Percentiles rank a stretch among this genome's conserved stretches.
phyloP scores from a whole-genome alignment of 2,113 vertebrate genomes.

The Mastomys natalensis region DNA sequence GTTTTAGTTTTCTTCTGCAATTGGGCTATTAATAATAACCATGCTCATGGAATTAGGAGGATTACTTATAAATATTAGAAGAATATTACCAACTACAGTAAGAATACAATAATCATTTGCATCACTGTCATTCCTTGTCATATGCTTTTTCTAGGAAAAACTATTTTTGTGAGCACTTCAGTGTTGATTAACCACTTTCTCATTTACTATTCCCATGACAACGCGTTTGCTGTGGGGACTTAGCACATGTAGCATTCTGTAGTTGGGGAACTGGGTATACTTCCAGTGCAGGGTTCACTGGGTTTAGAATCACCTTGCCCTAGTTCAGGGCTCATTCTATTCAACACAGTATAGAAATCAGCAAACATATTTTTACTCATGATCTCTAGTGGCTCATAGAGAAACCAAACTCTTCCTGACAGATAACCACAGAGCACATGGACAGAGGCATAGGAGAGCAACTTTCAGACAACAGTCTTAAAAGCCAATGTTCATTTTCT shows the following conservation, averaged over 20 bases:
- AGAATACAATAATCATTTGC: background rate
- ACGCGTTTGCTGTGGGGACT: background rate
- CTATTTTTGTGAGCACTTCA: background rate
- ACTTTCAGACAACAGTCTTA: slow-evolving; percentile 4
- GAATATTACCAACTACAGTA: background rate
- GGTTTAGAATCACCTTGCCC: background rate
- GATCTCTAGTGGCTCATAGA: background rate
- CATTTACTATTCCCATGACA: background rate
- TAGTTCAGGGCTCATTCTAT: background rate
- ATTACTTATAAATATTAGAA: slow-evolving; percentile 7
- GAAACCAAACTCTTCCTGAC: background rate
- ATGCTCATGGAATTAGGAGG: background rate
- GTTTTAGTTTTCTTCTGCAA: slow-evolving; percentile 57
- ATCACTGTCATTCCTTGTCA: slow-evolving; percentile 1
- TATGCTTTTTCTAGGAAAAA: slow-evolving; percentile 13
- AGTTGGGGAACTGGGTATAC: background rate
- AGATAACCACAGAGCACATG: background rate
- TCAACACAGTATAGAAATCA: background rate
- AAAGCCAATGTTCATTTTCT: background rate
- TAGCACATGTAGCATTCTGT: background rate
- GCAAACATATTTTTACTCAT: slow-evolving; percentile 22
- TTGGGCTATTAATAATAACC: background rate
- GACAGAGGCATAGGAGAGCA: background rate
- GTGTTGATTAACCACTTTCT: background rate
- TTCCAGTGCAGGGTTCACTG: background rate